These are phyloP conservation scores for Ochropleura plecta DNA, from an alignment of 2,888 invertebrate species.

Conservation along the genomic window DNA sequence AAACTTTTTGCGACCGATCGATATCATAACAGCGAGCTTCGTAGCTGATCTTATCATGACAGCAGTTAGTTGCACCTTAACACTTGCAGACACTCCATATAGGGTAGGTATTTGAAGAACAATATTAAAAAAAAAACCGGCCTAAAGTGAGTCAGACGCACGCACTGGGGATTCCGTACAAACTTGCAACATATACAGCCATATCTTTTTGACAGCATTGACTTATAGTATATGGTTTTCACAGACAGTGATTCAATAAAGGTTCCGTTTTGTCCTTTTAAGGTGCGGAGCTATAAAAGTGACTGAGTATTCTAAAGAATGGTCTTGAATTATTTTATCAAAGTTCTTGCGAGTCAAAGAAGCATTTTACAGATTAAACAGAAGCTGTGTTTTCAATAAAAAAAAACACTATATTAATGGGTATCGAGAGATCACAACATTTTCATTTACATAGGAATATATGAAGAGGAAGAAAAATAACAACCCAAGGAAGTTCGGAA, in stretches of 20 bases:
- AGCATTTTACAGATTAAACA: background rate
- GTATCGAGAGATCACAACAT: background rate
- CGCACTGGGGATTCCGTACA: no score
- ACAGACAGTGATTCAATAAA: no score
- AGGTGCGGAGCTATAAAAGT: no score
- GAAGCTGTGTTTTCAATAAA: no score
- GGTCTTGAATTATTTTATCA: background rate
- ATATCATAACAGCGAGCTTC: conserved; percentile 25
- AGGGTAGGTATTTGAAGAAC: background rate
- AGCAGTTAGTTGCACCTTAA: conserved; percentile 5
- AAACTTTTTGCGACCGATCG: conserved; percentile 35
- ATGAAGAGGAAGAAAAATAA: background rate
- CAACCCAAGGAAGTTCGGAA: background rate
- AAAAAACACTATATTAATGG: background rate
- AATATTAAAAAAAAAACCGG: no score
- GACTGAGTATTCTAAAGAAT: no score
- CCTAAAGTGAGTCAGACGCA: no score
- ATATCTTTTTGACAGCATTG: no score
- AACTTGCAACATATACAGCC: no score
- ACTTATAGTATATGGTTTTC: no score
- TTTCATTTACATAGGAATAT: background rate
- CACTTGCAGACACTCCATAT: background rate
- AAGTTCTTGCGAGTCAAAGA: background rate
- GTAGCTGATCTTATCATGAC: conserved; percentile 28
- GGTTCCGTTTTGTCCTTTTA: no score